A percentile compares a stretch with the other conserved stretches of the same genome.
phyloP scores from a whole-genome alignment of 2,888 invertebrate genomes.

The Linyphia triangularis region DNA sequence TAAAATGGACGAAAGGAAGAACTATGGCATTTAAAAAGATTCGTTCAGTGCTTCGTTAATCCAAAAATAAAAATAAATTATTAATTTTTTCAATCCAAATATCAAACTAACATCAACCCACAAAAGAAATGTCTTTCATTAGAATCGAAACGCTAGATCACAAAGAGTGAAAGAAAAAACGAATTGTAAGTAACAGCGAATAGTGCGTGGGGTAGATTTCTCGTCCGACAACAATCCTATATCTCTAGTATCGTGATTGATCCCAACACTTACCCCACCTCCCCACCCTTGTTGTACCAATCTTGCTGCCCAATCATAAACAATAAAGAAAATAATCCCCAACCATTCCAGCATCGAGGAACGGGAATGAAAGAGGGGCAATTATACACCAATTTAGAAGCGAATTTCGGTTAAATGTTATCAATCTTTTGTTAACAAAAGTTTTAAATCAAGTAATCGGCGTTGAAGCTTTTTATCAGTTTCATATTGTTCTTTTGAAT shows the following conservation, averaged over 20 bases:
- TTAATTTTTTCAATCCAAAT: too few relatives aligned
- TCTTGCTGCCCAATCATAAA: constrained; percentile 19
- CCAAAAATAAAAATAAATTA: too few relatives aligned
- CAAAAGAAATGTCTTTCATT: too few relatives aligned
- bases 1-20: too few relatives aligned
- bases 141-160: too few relatives aligned
- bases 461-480: background rate
- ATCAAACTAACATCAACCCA: too few relatives aligned
- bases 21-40: too few relatives aligned
- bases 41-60: too few relatives aligned
- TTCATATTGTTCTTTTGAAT: too few relatives aligned
- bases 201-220: constrained; percentile 60
- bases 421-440: too few relatives aligned
- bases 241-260: constrained; percentile 68
- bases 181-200: constrained; percentile 44
- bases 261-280: constrained; percentile 41
- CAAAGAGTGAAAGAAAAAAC: background rate
- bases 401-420: background rate
- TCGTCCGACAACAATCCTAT: constrained; percentile 52
- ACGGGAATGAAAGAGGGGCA: background rate
- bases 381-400: background rate
- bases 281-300: background rate
- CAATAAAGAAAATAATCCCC: background rate
- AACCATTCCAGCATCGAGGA: background rate
- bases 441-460: too few relatives aligned